A percentile compares a stretch with the other conserved stretches of the same genome.
These are phyloP conservation scores for Acrobasis suavella DNA, from an alignment of 2,888 invertebrate genomes.

Conservation along the genomic window DNA sequence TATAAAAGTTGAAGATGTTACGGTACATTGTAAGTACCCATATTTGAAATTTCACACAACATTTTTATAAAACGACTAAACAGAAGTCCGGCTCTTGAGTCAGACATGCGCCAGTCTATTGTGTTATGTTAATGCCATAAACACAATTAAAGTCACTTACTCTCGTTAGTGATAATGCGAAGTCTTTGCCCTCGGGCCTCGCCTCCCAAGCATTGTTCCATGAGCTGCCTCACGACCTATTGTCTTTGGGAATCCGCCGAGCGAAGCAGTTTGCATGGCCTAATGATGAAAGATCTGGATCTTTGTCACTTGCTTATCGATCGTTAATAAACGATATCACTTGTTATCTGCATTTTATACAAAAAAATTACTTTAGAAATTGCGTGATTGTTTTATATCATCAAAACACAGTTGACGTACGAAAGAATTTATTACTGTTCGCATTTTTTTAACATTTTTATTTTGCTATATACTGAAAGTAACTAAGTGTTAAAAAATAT, in stretches of 20 bases:
- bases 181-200: constrained; percentile 68
- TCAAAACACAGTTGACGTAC: too few species aligned
- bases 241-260: constrained; percentile 43
- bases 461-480: too few species aligned
- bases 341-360: not conserved
- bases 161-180: constrained; percentile 74
- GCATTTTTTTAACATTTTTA: too few species aligned
- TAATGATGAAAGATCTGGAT: constrained; percentile 14
- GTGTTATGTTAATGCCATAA: constrained; percentile 71
- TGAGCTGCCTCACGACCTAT: constrained; percentile 47
- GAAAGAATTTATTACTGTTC: too few species aligned
- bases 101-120: constrained; percentile 53
- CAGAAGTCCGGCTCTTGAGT: constrained; percentile 24
- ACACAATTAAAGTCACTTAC: constrained; percentile 79
- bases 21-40: too few species aligned
- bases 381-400: not conserved
- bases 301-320: constrained; percentile 10
- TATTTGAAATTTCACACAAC: not conserved
- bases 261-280: constrained; percentile 28
- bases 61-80: not conserved
- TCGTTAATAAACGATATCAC: not conserved
- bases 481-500: too few species aligned
- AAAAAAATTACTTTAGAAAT: not conserved
- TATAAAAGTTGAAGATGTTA: too few species aligned
- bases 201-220: constrained; percentile 46